phyloP scores from a whole-genome alignment of 2,888 invertebrate species.

The Himalopsyche anomala region DNA sequence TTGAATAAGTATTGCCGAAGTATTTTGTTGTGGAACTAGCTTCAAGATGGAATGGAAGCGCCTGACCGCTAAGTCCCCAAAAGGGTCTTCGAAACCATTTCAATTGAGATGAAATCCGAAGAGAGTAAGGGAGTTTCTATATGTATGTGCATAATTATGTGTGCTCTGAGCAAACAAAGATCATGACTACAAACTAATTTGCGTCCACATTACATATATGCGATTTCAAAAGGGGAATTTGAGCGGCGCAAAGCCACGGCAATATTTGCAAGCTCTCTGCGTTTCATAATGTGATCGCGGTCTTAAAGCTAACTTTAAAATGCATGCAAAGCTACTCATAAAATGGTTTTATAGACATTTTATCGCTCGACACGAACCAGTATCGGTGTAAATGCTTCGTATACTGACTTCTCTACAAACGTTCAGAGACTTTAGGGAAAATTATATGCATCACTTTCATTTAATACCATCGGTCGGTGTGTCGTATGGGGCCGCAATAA shows the following conservation, averaged over 20 bases:
- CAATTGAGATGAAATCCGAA: conserved; percentile 8
- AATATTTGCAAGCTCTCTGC: conserved; percentile 28
- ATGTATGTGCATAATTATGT: conserved; percentile 13
- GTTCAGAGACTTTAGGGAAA: not conserved
- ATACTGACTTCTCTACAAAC: not conserved
- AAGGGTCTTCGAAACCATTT: conserved; percentile 2
- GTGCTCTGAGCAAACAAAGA: conserved; percentile 16
- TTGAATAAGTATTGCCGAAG: too few relatives aligned
- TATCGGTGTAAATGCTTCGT: not conserved
- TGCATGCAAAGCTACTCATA: conserved; percentile 41
- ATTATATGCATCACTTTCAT: not conserved
- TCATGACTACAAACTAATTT: conserved; percentile 41
- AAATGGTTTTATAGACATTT: conserved; percentile 37
- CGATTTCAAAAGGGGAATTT: conserved; percentile 18
- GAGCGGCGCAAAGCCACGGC: conserved; percentile 18
- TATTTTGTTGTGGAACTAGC: not conserved
- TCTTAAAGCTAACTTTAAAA: conserved; percentile 31
- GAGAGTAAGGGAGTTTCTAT: not conserved
- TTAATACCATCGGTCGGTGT: too few relatives aligned
- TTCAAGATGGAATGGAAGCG: not conserved
- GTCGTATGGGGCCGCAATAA: too few relatives aligned
- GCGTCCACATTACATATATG: not conserved
- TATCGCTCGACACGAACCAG: conserved; percentile 19
- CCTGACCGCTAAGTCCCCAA: conserved; percentile 25
- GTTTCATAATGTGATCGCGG: conserved; percentile 31